Evolutionary conservation across 2,888 invertebrate genomes (phyloP).

Genomic region (Hirtodrosophila confusa): DNA sequence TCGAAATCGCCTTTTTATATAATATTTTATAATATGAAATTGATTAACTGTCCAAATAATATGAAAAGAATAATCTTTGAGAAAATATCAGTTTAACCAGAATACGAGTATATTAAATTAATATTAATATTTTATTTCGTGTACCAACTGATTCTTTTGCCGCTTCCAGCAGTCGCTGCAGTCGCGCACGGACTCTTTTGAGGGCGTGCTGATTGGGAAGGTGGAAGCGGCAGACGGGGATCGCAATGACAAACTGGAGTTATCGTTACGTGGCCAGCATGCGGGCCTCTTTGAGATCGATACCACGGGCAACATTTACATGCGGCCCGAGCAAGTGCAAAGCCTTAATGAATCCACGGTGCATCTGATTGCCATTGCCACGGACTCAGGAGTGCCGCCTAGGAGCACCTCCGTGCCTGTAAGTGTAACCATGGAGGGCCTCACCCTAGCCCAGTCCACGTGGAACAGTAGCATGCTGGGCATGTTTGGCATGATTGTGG

Average conservation of each 20-base stretch:
- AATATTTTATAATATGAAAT: too few relatives aligned
- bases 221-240: slow-evolving; percentile 96
- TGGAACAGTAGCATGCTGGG: slow-evolving; percentile 85
- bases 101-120: too few relatives aligned
- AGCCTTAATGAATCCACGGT: slow-evolving; percentile 86
- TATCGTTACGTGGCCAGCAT: slow-evolving; percentile 90
- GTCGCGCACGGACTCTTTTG: slow-evolving; percentile 79
- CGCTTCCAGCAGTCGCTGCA: slow-evolving; percentile 77
- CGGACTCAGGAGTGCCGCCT: slow-evolving; percentile 93
- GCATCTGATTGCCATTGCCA: slow-evolving; percentile 92
- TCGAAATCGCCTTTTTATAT: too few relatives aligned
- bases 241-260: slow-evolving; percentile 89
- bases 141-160: background rate
- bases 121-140: background rate
- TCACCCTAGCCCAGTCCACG: slow-evolving; percentile 84
- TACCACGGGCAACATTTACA: slow-evolving; percentile 86
- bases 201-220: slow-evolving; percentile 86
- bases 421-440: slow-evolving; percentile 86
- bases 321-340: slow-evolving; percentile 85
- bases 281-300: slow-evolving; percentile 85
- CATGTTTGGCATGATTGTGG: slow-evolving; percentile 89
- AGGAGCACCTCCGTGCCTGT: slow-evolving; percentile 89
- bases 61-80: too few relatives aligned
- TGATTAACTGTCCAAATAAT: too few relatives aligned
- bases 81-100: background rate